These are phyloP conservation scores for Misgurnus mizolepis DNA, from an alignment of 2,113 vertebrate species.

Conservation along the genomic window DNA sequence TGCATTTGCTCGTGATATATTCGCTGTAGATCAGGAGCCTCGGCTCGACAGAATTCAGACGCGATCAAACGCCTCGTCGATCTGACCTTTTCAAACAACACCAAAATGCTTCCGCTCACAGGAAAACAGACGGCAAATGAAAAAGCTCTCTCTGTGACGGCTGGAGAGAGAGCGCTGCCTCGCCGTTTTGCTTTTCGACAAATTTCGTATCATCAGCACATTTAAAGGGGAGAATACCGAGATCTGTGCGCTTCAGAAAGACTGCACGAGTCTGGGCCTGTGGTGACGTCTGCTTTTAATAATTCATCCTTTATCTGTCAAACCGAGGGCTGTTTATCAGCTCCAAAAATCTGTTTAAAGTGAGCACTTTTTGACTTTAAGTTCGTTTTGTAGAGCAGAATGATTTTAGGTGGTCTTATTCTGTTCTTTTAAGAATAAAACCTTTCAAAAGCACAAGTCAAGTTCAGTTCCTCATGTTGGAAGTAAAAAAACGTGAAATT, in stretches of 20 bases:
- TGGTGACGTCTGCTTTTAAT: constrained; percentile 2
- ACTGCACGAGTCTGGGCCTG: not conserved
- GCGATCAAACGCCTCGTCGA: constrained; percentile 9
- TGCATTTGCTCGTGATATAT: constrained; percentile 3
- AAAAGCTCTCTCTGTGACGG: constrained; percentile 13
- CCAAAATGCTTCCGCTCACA: constrained; percentile 4
- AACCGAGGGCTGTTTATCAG: not conserved
- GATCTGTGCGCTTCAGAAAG: not conserved
- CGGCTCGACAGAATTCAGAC: constrained; percentile 6
- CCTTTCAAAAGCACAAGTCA: not conserved
- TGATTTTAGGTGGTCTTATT: not conserved
- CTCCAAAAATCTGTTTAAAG: not conserved
- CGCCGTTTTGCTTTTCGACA: not conserved
- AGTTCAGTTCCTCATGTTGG: not conserved
- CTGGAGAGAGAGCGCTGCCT: not conserved
- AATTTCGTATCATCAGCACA: constrained; percentile 3
- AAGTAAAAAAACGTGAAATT: too few relatives aligned
- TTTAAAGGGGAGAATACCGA: not conserved
- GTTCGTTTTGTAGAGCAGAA: too few relatives aligned
- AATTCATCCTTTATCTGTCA: not conserved
- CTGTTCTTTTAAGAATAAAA: not conserved
- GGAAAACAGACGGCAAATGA: constrained; percentile 36
- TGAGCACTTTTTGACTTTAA: not conserved
- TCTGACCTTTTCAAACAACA: constrained; percentile 34
- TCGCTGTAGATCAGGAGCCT: not conserved